Evolutionary conservation across 2,888 invertebrate species (phyloP), one percentile per base, ranked within the genome.

Genomic region (Branchipolynoe longqiensis): DNA sequence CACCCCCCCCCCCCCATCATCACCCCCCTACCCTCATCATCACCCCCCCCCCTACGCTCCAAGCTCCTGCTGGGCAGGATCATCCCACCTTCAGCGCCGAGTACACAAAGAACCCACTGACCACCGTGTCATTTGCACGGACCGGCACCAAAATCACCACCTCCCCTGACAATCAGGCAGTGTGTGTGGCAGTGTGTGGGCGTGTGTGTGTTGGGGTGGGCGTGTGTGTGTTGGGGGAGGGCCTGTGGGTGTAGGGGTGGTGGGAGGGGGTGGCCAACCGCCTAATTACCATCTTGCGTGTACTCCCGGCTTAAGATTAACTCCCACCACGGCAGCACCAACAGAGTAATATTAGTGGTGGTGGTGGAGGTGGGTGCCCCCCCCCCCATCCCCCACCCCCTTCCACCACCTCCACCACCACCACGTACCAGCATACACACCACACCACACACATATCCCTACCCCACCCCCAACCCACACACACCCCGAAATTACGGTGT

Each of bases 251-350:
- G n/a, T n/a, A n/a, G n/a, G n/a, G n/a, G n/a, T n/a, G n/a, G n/a
- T n/a, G 48, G 48, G 48, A 48, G 48, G 40, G 33, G 56, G 56
- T 31, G 54, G 54, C 28, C 48, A 2, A 56, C 56, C 82, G 28
- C 56, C 56, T 82, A 82, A 82, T 82, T 82, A 82, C 82, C 82
- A 82, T 82, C 58, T 82, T 82, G 82, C 82, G 58, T 82, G 82
- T 54, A 28, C 28, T 18, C 3, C 54, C 48, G 54, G 78, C 48
- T 54, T 78, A 41, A 78, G 78, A 78, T 78, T 78, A 78, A 78
- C 78, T 78, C 54, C 69, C 78, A 48, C 78, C 78, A 48, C 28
- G 41, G 78, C 41, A 28, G 78, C 41, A 78, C 31, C 25, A 78
- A 48, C n/a, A n/a, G 48, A 78, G 78, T 78, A 78, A 78, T 78